These are phyloP conservation scores for Trissoscelio sp. DNA, from an alignment of 2,888 invertebrate species.

Conservation along the genomic window DNA sequence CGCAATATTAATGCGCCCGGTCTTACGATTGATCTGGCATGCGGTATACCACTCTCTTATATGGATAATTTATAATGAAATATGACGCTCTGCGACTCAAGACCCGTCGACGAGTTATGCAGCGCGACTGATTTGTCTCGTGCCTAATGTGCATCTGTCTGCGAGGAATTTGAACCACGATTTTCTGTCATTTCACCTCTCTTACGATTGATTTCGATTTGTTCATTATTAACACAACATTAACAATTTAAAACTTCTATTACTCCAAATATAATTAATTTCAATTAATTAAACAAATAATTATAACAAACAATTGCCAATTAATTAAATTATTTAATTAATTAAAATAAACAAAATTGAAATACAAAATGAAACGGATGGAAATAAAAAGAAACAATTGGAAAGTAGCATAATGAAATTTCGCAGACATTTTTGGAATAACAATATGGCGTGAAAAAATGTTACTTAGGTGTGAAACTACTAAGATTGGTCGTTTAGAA, in stretches of 20 bases:
- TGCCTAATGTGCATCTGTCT: constrained; percentile 35
- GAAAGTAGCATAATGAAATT: background rate
- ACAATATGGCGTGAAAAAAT: constrained; percentile 9
- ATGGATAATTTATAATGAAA: constrained; percentile 51
- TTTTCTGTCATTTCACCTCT: constrained; percentile 17
- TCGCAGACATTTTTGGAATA: background rate
- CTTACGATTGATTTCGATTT: background rate
- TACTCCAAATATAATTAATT: too few species aligned
- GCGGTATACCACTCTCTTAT: constrained; percentile 42
- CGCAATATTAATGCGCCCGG: constrained; percentile 30
- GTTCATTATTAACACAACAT: background rate
- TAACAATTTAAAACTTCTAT: too few species aligned
- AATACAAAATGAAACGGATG: background rate
- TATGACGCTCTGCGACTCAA: constrained; percentile 35
- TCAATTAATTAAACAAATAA: too few species aligned
- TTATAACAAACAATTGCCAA: too few species aligned
- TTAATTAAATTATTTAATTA: too few species aligned
- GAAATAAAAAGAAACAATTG: background rate
- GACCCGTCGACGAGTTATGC: constrained; percentile 37
- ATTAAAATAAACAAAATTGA: too few species aligned
- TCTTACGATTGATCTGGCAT: constrained; percentile 19
- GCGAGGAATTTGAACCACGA: constrained; percentile 27
- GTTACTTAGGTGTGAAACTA: constrained; percentile 15
- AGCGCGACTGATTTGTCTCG: constrained; percentile 48
- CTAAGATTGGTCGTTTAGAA: constrained; percentile 50